Base-by-base conservation (phyloP, 2,888 invertebrate genomes). In the Drosophila multiciliata region DNA sequence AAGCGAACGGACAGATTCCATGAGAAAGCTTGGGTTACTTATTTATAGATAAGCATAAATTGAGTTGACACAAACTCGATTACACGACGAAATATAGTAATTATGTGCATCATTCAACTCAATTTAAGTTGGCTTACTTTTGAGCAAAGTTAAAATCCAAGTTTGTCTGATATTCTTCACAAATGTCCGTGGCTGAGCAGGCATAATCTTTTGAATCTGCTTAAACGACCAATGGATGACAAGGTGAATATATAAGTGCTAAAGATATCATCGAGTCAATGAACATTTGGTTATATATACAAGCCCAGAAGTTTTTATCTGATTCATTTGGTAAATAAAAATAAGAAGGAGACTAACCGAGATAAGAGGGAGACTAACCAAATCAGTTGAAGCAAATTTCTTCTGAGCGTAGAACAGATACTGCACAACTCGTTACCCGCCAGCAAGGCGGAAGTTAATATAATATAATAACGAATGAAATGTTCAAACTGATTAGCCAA, bases 11-110 rank as follows among this genome's bases (percentile, higher is more conserved):
- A 12, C 45, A 50, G 64, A 79, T 66, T 90, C 93, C 23, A 91
- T 93, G 63, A 92, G 92, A 87, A 89, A 91, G 87, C 92, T 92
- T 93, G 87, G 86, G 91, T 5, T 29, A 15, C 61, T 50, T 2
- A 38, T 45, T 45, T 45, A 45, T 20, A 20, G 12, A 7, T 45
- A 20, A 6, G 42, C 42, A 20, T 42, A 17, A 17, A 36, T 7
- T 7, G 36, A 17, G 36, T 36, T 26, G 26, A 17, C 7, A 17
- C 15, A 36, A 3, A 36, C 7, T 7, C 15, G 15, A 36, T 15
- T 7, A 36, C 15, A 36, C 7, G 7, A 2, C 36, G 11, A 5
- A n/a, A 11, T n/a, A 11, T n/a, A 15, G 29, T 8, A 40, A 40
- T 40, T 17, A 50, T 9, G 23, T 26, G 35, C 5, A 5, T 15